Evolutionary conservation across 1,140 invertebrate species (phyloP).

Genomic region (Hycleus cichorii): DNA sequence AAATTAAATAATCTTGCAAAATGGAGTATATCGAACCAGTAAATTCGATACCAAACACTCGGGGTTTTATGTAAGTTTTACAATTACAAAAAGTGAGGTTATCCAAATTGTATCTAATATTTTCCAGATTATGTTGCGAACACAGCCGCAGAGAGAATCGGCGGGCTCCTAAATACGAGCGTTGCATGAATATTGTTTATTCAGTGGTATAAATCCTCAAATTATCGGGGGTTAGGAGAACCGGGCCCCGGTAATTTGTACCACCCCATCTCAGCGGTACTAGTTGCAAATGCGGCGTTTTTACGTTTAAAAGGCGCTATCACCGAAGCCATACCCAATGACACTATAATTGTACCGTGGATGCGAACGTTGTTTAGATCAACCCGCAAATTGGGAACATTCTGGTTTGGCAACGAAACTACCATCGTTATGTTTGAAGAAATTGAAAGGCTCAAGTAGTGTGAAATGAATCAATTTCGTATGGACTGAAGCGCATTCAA

Average conservation of each 20-base stretch:
- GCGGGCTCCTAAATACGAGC: constrained; percentile 95
- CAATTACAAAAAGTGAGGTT: too few relatives aligned
- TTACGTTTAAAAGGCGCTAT: constrained; percentile 87
- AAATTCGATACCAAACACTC: too few relatives aligned
- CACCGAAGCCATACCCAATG: constrained; percentile 91
- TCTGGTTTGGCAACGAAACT: constrained; percentile 87
- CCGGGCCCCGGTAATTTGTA: too few relatives aligned
- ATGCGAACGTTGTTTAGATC: constrained; percentile 92
- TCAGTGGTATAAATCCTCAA: too few relatives aligned
- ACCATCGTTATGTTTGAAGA: constrained; percentile 86
- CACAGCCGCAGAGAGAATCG: constrained; percentile 77
- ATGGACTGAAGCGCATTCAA: constrained; percentile 58
- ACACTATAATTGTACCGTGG: constrained; percentile 83
- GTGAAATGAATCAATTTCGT: constrained; percentile 58
- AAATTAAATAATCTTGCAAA: too few relatives aligned
- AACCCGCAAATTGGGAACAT: constrained; percentile 86
- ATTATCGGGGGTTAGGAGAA: too few relatives aligned
- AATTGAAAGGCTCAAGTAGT: constrained; percentile 84
- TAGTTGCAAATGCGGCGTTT: constrained; percentile 46
- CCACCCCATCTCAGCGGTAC: too few relatives aligned
- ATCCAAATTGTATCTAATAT: neutral
- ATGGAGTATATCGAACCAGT: too few relatives aligned
- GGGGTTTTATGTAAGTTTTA: too few relatives aligned
- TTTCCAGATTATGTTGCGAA: constrained; percentile 67
- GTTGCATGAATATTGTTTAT: constrained; percentile 46